These are phyloP conservation scores for Coregonus clupeaformis DNA, from an alignment of 2,113 vertebrate genomes.

Conservation along the genomic window DNA sequence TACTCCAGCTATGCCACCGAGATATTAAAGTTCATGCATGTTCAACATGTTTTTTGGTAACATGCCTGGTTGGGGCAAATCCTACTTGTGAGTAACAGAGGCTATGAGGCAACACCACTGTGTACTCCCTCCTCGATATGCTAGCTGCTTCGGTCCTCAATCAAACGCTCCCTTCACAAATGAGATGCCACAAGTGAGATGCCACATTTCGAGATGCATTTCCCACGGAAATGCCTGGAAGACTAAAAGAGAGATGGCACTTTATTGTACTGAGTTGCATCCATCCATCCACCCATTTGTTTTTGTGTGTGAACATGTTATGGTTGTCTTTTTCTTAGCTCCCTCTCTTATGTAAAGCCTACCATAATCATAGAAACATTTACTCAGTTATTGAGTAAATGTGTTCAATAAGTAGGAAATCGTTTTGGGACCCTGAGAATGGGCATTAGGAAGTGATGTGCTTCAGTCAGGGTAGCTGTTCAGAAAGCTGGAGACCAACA, in stretches of 20 bases:
- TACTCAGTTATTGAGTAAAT: slow-evolving; percentile 45
- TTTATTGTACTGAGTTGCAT: slow-evolving; percentile 46
- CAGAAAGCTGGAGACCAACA: slow-evolving; percentile 54
- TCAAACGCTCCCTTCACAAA: slow-evolving; percentile 37
- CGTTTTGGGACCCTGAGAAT: slow-evolving; percentile 72
- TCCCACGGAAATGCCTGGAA: slow-evolving; percentile 64
- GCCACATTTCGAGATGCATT: slow-evolving; percentile 47
- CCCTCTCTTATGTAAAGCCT: slow-evolving; percentile 29
- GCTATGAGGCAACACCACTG: slow-evolving; percentile 12
- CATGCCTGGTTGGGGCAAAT: slow-evolving; percentile 28
- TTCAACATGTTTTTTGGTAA: slow-evolving; percentile 46
- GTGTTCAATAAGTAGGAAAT: slow-evolving; percentile 33
- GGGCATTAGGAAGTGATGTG: slow-evolving; percentile 50
- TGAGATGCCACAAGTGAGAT: background rate
- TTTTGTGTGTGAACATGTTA: background rate
- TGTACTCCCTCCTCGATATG: background rate
- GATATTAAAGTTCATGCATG: slow-evolving; percentile 29
- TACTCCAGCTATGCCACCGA: slow-evolving; percentile 21
- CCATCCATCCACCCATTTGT: slow-evolving; percentile 32
- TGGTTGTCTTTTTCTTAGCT: background rate
- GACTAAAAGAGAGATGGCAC: slow-evolving; percentile 65
- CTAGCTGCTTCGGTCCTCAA: slow-evolving; percentile 25
- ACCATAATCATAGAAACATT: slow-evolving; percentile 25
- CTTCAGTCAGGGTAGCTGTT: slow-evolving; percentile 39
- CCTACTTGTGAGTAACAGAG: slow-evolving; percentile 22